A percentile compares a stretch with the other conserved stretches of the same genome.
phyloP scores from a whole-genome alignment of 2,797 vertebrate genomes.

The Novumbra hubbsi region DNA sequence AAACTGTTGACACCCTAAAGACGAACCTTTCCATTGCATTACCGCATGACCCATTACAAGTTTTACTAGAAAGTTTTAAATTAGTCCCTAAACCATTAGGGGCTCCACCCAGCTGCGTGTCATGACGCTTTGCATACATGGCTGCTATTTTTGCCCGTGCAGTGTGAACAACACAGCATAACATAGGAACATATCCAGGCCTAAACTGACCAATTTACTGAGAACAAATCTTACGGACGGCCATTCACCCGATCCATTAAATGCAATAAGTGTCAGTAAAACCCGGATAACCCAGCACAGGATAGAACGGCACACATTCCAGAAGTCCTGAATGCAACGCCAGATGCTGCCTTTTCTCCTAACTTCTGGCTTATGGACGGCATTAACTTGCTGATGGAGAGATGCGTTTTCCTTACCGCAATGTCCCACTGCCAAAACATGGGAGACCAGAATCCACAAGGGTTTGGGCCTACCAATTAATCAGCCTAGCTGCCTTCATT shows the following conservation, averaged over 20 bases:
- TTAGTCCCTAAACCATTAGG: constrained; percentile 57
- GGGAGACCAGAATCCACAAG: constrained; percentile 48
- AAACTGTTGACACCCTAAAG: constrained; percentile 79
- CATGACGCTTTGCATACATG: constrained; percentile 60
- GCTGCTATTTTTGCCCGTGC: constrained; percentile 34
- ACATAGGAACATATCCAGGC: constrained; percentile 15
- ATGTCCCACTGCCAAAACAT: constrained; percentile 49
- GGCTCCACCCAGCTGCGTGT: constrained; percentile 70
- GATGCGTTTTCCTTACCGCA: constrained; percentile 37
- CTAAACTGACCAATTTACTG: constrained; percentile 13
- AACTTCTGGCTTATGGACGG: constrained; percentile 56
- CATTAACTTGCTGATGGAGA: constrained; percentile 58
- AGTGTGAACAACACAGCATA: constrained; percentile 33
- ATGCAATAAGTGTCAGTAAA: constrained; percentile 1
- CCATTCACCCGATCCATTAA: constrained; percentile 6
- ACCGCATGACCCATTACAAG: constrained; percentile 61
- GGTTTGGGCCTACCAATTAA: constrained; percentile 42
- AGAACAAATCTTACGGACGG: constrained; percentile 14
- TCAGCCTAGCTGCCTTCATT: constrained; percentile 47
- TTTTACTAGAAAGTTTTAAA: constrained; percentile 70
- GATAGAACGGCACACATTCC: constrained; percentile 27
- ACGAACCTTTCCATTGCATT: constrained; percentile 81
- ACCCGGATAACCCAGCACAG: constrained; percentile 25
- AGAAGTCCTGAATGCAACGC: constrained; percentile 25
- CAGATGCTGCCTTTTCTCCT: constrained; percentile 52